These are phyloP conservation scores for Andrena haemorrhoa DNA, from an alignment of 2,888 invertebrate genomes.

Conservation along the genomic window DNA sequence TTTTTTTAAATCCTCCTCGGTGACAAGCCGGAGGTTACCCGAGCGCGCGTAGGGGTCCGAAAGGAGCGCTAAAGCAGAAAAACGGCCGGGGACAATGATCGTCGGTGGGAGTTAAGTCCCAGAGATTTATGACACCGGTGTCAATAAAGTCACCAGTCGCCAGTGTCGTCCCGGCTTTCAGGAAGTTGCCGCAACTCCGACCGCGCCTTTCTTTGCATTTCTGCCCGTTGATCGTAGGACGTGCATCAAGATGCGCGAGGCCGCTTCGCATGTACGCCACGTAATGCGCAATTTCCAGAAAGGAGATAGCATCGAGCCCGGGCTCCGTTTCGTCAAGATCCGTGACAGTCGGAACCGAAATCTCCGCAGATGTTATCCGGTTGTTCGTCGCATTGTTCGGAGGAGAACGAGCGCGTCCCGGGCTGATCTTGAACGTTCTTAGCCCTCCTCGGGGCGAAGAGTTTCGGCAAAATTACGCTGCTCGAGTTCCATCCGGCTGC, in stretches of 20 bases:
- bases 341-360: conserved; percentile 34
- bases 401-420: conserved; percentile 9
- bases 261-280: conserved; percentile 52
- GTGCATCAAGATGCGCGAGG: conserved; percentile 50
- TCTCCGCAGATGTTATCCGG: conserved; percentile 44
- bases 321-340: conserved; percentile 52
- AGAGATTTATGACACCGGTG: conserved; percentile 77
- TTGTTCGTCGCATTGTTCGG: conserved; percentile 42
- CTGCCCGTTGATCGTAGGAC: conserved; percentile 53
- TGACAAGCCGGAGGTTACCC: not conserved
- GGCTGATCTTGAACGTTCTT: not conserved
- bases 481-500: not conserved
- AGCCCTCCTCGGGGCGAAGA: not conserved
- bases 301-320: conserved; percentile 43
- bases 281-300: conserved; percentile 58
- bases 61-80: conserved; percentile 38
- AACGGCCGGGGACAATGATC: conserved; percentile 68
- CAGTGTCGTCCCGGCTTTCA: conserved; percentile 57
- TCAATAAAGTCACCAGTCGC: conserved; percentile 77
- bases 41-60: conserved; percentile 14
- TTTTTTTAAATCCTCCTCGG: not conserved
- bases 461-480: conserved; percentile 4
- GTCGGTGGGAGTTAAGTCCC: conserved; percentile 74
- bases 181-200: conserved; percentile 48
- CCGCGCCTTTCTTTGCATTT: conserved; percentile 62